phyloP scores from a whole-genome alignment of 2,888 invertebrate species.

The Patella depressa region DNA sequence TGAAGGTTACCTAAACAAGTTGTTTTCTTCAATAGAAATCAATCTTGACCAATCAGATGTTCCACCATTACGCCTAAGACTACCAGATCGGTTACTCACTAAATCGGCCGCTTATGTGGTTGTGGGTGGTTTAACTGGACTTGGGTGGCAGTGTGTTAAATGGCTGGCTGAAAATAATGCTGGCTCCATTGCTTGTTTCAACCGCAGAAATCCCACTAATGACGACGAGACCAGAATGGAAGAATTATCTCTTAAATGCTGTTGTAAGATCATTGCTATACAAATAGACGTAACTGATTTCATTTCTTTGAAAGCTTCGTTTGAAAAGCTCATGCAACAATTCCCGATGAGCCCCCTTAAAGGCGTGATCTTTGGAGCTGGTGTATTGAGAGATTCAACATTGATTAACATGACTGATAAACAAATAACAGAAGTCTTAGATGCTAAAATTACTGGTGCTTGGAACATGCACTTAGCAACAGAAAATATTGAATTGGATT shows the following conservation, averaged over 20 bases:
- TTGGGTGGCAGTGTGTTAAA: slow-evolving; percentile 49
- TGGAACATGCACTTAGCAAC: slow-evolving; percentile 55
- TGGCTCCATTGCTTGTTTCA: slow-evolving; percentile 40
- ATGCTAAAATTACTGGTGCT: slow-evolving; percentile 53
- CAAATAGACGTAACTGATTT: slow-evolving; percentile 46
- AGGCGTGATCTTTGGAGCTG: slow-evolving; percentile 58
- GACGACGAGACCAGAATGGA: slow-evolving; percentile 28
- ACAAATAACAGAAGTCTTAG: slow-evolving; percentile 37
- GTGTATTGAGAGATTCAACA: slow-evolving; percentile 41
- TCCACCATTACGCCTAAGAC: not conserved
- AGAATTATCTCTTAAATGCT: slow-evolving; percentile 21
- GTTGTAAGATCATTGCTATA: slow-evolving; percentile 34
- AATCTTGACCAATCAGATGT: not conserved
- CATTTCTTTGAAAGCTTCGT: slow-evolving; percentile 30
- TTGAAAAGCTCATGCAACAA: slow-evolving; percentile 29
- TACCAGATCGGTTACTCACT: not conserved
- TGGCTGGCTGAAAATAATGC: slow-evolving; percentile 40
- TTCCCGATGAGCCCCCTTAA: slow-evolving; percentile 32
- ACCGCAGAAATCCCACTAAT: slow-evolving; percentile 28
- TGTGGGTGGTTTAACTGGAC: slow-evolving; percentile 48
- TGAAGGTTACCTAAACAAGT: too few relatives aligned
- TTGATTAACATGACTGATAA: slow-evolving; percentile 38
- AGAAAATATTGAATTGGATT: slow-evolving; percentile 43
- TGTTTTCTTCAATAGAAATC: too few relatives aligned
- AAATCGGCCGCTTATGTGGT: slow-evolving; percentile 40